Percentiles rank a stretch among this genome's conserved stretches.
Evolutionary conservation across 2,113 vertebrate genomes (phyloP).

Genomic region (Pelvicachromis taeniatus): DNA sequence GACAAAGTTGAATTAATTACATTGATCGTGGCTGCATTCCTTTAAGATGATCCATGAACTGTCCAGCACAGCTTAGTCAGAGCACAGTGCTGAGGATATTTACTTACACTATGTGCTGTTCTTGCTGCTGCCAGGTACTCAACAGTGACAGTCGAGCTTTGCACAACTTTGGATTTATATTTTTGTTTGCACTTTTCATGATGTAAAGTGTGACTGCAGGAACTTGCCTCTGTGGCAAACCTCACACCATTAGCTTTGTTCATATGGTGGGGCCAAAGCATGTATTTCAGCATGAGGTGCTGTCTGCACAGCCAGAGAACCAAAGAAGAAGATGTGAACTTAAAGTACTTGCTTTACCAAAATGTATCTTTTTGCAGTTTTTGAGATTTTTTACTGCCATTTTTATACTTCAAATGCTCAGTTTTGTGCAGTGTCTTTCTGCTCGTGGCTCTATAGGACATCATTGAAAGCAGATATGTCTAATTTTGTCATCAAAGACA

Average conservation of each 20-base stretch:
- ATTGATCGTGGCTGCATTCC: neutral
- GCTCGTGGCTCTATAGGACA: accelerated
- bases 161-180: neutral
- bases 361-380: neutral
- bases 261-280: neutral
- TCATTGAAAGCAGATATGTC: neutral
- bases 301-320: neutral
- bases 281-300: neutral
- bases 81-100: neutral
- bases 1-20: neutral
- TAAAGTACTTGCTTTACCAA: neutral
- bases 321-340: neutral
- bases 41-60: neutral
- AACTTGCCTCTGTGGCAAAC: neutral
- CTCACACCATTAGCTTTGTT: neutral
- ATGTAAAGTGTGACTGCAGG: neutral
- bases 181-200: neutral
- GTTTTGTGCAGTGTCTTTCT: neutral
- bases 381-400: neutral
- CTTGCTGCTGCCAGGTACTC: neutral
- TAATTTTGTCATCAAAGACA: neutral
- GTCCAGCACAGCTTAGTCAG: neutral
- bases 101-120: neutral
- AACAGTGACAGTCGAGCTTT: neutral
- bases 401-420: neutral